These are phyloP conservation scores for Himalopsyche anomala DNA, from an alignment of 2,888 invertebrate genomes.

Conservation along the genomic window DNA sequence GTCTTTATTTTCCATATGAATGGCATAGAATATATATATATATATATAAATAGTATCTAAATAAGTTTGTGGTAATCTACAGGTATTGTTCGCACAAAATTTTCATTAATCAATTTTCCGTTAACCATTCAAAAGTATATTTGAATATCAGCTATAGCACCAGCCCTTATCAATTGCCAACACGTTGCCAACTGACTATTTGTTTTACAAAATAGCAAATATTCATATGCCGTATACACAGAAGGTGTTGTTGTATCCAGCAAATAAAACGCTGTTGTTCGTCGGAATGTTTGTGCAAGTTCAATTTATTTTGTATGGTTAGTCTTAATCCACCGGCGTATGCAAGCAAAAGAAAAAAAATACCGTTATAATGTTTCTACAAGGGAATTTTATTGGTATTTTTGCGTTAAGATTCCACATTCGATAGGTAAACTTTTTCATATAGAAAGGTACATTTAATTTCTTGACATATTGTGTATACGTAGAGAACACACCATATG, in stretches of 20 bases:
- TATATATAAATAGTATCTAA: too few relatives aligned
- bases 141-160: too few relatives aligned
- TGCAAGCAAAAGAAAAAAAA: neutral
- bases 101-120: too few relatives aligned
- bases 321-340: constrained; percentile 5
- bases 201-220: constrained; percentile 7
- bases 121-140: too few relatives aligned
- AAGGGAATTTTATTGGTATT: constrained; percentile 14
- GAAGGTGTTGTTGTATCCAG: constrained; percentile 20
- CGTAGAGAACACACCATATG: too few relatives aligned
- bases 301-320: neutral
- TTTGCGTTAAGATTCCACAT: neutral
- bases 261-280: constrained; percentile 24
- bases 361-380: neutral
- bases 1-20: too few relatives aligned
- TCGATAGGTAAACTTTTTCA: neutral
- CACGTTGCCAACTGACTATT: constrained; percentile 1
- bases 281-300: neutral
- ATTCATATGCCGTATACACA: constrained; percentile 7
- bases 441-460: too few relatives aligned
- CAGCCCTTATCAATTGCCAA: neutral
- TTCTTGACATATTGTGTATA: too few relatives aligned
- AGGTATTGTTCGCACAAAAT: too few relatives aligned
- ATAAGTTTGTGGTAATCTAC: too few relatives aligned
- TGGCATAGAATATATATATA: too few relatives aligned